Evolutionary conservation across 2,888 invertebrate species (phyloP), one percentile per base, ranked within the genome.

Genomic region (Eudemis profundana): DNA sequence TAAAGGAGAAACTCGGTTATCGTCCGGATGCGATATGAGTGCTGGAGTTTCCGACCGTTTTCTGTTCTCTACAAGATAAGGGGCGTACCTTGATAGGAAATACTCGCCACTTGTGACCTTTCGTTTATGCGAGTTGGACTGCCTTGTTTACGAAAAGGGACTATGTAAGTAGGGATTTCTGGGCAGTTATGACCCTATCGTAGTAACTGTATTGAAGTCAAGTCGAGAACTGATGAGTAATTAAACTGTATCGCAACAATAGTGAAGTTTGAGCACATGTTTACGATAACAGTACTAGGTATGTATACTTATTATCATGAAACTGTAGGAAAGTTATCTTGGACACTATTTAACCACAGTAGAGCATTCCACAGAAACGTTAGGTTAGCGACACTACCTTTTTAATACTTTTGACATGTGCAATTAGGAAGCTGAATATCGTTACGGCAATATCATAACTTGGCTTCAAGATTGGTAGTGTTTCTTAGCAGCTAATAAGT

Each of bases 1-100:
- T 40, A 60, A n/a, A 42, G 38, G 40, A 4, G 40, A 47, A 54
- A 56, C 10, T 56, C 19, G 47, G 54, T 40, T 49, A 47, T 23
- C 29, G 56, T 4, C 29, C 56, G 62, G 40, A 54, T 36, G 47
- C 42, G 40, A 49, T 21, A 40, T 21, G 40, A 63, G 56, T 21
- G 40, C 47, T 40, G 40, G 40, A 15, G 54, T 56, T 54, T 47
- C 54, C 47, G 14, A 47, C 21, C 36, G 21, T 21, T 4, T n/a
- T 44, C 12, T 44, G 7, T 33, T 8, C 33, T 33, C 5, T 33
- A 2, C 7, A 2, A 33, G 10, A 33, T 10, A 33, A 44, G 21
- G 46, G 2, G 12, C 46, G 4, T 44, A 42, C 1, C 33, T 33
- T 33, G 2, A 8, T 8, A 44, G 10, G 44, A 10, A 8, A 46